Evolutionary conservation across 2,888 invertebrate genomes (phyloP), one percentile per base, ranked within the genome.

Genomic region (Caenorhabditis auriculariae): DNA sequence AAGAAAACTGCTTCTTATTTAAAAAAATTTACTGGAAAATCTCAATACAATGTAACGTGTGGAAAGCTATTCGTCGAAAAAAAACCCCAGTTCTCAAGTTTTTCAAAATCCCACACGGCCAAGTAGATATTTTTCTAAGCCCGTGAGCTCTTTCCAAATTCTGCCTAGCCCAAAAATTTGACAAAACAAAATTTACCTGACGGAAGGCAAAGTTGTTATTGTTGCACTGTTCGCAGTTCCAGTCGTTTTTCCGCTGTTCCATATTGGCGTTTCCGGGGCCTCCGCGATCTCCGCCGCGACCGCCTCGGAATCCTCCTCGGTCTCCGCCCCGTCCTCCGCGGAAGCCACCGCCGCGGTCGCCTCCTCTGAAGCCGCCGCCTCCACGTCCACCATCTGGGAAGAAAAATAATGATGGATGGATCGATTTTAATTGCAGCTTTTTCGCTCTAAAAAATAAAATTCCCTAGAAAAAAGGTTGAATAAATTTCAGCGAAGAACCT

Each of bases 171-270:
- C 29, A 9, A 32, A 23, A 7, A 45, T 44, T 17, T 42, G 15
- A 51, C 41, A 43, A 43, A 4, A n/a, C n/a, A 19, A 12, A 48
- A 46, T 41, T 29, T 19, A 69, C 69, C 45, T 58, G 60, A 60
- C 70, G 48, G 74, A 79, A 79, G 19, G 68, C 76, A 38, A 79
- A 79, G 61, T 79, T 79, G 47, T 62, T 67, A 60, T 79, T 79
- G 48, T 74, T 74, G 53, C 77, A 79, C 24, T 51, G 42, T 1
- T 51, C 65, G 63, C 79, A 79, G 17, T 53, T 54, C 79, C 79
- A 79, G 50, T 79, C 79, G 53, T 64, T 71, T 28, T 69, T 67
- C 21, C 78, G 65, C 29, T 55, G 59, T 32, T 78, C 77, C 57
- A 66, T 57, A 45, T 73, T 74, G 7, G 63, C 61, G 41, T 66